These are phyloP conservation scores for Falco naumanni DNA, from an alignment of 2,797 vertebrate species.

Conservation along the genomic window DNA sequence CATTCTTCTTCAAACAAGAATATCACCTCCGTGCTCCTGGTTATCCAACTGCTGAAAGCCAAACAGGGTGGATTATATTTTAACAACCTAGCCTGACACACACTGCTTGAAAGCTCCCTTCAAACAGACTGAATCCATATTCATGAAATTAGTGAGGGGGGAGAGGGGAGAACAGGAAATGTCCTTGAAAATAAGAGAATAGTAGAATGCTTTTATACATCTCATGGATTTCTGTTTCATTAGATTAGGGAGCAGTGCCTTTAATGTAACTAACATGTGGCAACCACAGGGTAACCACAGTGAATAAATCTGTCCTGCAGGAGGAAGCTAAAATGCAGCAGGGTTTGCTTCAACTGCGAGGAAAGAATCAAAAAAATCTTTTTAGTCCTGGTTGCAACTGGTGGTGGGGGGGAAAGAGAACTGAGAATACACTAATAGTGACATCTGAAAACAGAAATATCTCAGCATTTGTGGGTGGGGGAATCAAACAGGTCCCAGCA, in stretches of 20 bases:
- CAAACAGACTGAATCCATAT: neutral
- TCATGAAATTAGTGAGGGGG: neutral
- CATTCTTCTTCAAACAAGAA: neutral
- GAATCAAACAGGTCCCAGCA: slow-evolving; percentile 21
- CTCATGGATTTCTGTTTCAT: slow-evolving; percentile 45
- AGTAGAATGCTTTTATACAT: neutral
- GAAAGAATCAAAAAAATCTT: neutral
- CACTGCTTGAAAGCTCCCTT: neutral
- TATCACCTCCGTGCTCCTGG: neutral
- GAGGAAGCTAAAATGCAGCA: slow-evolving; percentile 35
- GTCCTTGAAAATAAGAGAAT: neutral
- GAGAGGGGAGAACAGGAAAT: neutral
- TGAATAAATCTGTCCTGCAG: slow-evolving; percentile 56
- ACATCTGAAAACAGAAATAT: slow-evolving; percentile 51
- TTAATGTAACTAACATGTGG: slow-evolving; percentile 53
- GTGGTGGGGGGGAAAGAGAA: slow-evolving; percentile 15
- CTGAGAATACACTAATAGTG: slow-evolving; percentile 33
- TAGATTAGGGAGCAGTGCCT: slow-evolving; percentile 32
- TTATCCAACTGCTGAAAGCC: neutral
- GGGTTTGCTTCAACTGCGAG: slow-evolving; percentile 27
- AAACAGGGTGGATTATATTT: neutral
- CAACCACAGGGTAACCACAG: slow-evolving; percentile 59
- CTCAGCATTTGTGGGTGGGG: neutral
- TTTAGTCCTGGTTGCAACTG: neutral
- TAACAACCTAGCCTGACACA: neutral